phyloP scores from a whole-genome alignment of 2,797 vertebrate species.

The Coendou prehensilis region DNA sequence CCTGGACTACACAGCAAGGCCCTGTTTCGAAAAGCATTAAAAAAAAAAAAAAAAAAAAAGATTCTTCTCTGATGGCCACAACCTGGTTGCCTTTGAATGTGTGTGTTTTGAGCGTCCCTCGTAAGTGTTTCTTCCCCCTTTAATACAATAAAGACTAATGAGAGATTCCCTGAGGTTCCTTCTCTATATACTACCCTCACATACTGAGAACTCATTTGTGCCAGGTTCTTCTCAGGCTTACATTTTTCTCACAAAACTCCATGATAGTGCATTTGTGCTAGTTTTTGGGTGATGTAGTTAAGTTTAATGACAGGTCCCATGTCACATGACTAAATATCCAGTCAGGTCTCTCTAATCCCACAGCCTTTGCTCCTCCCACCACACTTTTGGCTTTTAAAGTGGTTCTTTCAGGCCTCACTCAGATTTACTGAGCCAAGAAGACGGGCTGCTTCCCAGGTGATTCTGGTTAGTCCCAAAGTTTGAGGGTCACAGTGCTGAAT shows the following conservation, averaged over 20 bases:
- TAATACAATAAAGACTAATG: background rate
- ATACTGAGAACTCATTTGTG: background rate
- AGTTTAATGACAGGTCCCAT: background rate
- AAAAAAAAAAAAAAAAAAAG: background rate
- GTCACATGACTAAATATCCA: background rate
- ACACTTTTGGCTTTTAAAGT: background rate
- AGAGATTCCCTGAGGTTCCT: background rate
- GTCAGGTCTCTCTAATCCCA: background rate
- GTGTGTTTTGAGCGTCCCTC: background rate
- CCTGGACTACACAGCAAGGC: background rate
- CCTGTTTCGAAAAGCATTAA: background rate
- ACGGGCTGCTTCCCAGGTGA: background rate
- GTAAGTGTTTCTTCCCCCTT: background rate
- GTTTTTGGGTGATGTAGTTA: background rate
- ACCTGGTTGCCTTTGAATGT: background rate
- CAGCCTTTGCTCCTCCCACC: background rate
- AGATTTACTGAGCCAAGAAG: background rate
- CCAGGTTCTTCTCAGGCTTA: background rate
- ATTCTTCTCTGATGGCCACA: background rate
- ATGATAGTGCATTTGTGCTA: background rate
- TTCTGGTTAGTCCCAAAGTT: background rate
- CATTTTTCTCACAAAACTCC: background rate
- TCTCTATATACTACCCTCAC: too few relatives aligned
- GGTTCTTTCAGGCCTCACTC: background rate
- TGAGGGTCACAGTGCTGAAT: background rate